Percentiles rank a stretch among this genome's conserved stretches.
These are phyloP conservation scores for Caenorhabditis brenneri DNA, from an alignment of 1,140 invertebrate genomes.

Conservation along the genomic window DNA sequence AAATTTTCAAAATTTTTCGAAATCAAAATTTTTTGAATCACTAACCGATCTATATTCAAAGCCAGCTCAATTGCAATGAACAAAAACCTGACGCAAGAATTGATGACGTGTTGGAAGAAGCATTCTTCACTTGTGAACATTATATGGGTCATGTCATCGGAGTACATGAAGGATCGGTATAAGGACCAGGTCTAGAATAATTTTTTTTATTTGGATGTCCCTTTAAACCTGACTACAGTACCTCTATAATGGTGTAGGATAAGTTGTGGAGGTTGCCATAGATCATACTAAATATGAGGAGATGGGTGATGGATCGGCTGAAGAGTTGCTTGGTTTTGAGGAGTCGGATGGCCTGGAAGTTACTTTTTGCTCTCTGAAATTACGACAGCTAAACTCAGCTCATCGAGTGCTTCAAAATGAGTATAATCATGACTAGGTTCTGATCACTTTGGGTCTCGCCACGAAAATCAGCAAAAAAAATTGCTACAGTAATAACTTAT, in stretches of 20 bases:
- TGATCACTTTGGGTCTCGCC: no score
- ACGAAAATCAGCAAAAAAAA: no score
- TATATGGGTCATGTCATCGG: not conserved
- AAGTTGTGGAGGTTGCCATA: not conserved
- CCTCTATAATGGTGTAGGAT: constrained; percentile 19
- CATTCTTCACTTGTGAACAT: not conserved
- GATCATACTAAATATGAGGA: not conserved
- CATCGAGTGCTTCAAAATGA: no score
- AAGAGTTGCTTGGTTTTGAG: not conserved
- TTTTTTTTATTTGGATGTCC: not conserved
- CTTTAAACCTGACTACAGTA: no score
- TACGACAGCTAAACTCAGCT: no score
- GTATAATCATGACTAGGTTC: no score
- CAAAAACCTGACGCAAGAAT: constrained; percentile 15
- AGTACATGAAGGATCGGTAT: not conserved
- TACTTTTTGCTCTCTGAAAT: no score
- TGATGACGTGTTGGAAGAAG: not conserved
- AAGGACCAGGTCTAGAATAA: not conserved
- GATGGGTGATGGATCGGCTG: constrained; percentile 10
- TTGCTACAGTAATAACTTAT: no score
- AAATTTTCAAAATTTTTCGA: no score
- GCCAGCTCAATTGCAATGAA: not conserved
- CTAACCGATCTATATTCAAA: not conserved
- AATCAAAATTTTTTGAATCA: not conserved
- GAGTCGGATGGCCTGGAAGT: not conserved